A percentile compares a stretch with the other conserved stretches of the same genome.
Evolutionary conservation across 2,113 vertebrate species (phyloP).

Genomic region (Sturnira hondurensis): DNA sequence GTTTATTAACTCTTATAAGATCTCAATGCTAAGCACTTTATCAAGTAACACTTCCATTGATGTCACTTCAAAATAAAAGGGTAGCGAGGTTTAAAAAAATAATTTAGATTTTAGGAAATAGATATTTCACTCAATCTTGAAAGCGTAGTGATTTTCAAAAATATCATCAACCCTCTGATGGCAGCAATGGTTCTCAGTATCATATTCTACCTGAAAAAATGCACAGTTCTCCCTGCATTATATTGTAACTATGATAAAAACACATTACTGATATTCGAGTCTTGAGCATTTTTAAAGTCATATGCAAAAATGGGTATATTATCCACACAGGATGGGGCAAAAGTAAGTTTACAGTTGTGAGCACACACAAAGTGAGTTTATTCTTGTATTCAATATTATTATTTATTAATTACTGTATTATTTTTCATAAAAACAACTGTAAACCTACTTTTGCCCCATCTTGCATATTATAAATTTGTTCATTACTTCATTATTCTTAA

Average conservation of each 20-base stretch:
- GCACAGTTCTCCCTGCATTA: not conserved
- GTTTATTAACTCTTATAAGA: not conserved
- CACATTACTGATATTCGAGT: not conserved
- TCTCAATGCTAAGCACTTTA: not conserved
- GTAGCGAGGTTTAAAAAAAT: not conserved
- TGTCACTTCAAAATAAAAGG: not conserved
- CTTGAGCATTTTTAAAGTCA: not conserved
- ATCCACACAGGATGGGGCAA: not conserved
- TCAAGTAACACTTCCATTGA: not conserved
- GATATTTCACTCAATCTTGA: not conserved
- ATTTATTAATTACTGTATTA: not conserved
- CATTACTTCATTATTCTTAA: slow-evolving; percentile 1
- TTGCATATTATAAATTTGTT: not conserved
- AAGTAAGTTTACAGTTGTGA: not conserved
- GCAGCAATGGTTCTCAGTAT: not conserved
- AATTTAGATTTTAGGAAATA: not conserved
- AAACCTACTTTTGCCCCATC: not conserved
- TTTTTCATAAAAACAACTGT: not conserved
- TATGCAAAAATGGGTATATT: not conserved
- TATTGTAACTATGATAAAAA: not conserved
- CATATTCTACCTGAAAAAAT: not conserved
- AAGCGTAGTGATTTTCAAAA: not conserved
- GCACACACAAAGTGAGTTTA: not conserved
- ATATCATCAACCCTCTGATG: not conserved
- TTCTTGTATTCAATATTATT: not conserved